Percentiles rank a stretch among this genome's conserved stretches.
phyloP scores from a whole-genome alignment of 2,113 vertebrate species.

The Cyphomyrus plagiostoma region DNA sequence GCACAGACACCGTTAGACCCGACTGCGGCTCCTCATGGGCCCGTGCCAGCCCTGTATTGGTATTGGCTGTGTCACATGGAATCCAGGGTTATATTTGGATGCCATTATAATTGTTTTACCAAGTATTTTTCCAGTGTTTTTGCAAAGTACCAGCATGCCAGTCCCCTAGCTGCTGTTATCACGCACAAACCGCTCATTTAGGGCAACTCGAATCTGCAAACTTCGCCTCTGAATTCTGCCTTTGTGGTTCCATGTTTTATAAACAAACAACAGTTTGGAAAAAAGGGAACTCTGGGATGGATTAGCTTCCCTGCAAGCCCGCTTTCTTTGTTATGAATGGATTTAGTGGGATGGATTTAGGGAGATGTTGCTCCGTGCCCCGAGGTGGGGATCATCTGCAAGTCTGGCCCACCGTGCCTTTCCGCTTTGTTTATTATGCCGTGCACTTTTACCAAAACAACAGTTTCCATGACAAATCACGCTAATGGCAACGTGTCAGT shows the following conservation, averaged over 20 bases:
- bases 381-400: not conserved
- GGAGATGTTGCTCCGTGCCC: not conserved
- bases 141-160: slow-evolving; percentile 7
- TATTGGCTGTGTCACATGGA: slow-evolving; percentile 57
- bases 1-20: slow-evolving; percentile 35
- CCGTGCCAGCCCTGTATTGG: slow-evolving; percentile 53
- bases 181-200: not conserved
- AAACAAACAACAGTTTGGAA: not conserved
- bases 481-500: not conserved
- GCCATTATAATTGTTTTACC: slow-evolving; percentile 43
- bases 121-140: slow-evolving; percentile 45
- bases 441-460: slow-evolving; percentile 6
- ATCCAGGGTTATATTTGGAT: slow-evolving; percentile 49
- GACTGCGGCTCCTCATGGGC: slow-evolving; percentile 55
- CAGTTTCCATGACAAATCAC: slow-evolving; percentile 13
- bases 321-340: not conserved
- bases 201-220: not conserved
- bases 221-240: not conserved
- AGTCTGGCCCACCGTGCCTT: not conserved
- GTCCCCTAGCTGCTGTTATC: not conserved
- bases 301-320: not conserved
- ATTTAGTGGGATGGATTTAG: not conserved
- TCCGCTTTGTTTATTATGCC: not conserved
- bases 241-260: not conserved
- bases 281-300: not conserved